Percentiles rank a stretch among this genome's conserved stretches.
Evolutionary conservation across 2,113 vertebrate genomes (phyloP).

Genomic region (Toxotes jaculatrix): DNA sequence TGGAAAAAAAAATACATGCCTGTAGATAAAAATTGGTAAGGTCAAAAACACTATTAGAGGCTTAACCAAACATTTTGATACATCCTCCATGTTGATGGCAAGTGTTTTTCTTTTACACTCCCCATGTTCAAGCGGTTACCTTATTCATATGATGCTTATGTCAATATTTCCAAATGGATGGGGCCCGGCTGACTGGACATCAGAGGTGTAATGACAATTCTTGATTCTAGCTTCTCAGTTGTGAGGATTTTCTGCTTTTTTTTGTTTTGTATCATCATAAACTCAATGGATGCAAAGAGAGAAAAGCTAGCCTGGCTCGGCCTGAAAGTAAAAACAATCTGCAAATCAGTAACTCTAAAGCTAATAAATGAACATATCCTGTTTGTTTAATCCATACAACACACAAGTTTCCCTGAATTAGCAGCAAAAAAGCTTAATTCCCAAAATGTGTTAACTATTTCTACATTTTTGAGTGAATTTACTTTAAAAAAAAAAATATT

Average conservation of each 20-base stretch:
- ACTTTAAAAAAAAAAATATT: background rate
- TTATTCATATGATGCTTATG: background rate
- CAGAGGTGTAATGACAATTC: background rate
- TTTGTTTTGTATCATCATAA: background rate
- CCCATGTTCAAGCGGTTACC: background rate
- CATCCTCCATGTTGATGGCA: constrained; percentile 8
- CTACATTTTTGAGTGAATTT: background rate
- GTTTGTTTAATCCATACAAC: background rate
- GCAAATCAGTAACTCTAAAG: background rate
- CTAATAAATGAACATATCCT: background rate
- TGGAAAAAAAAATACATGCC: constrained; percentile 22
- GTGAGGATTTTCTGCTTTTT: background rate
- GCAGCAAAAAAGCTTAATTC: background rate
- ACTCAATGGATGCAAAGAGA: background rate
- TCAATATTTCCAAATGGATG: background rate
- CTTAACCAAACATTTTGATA: background rate
- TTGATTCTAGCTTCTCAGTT: too few relatives aligned
- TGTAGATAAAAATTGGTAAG: constrained; percentile 8
- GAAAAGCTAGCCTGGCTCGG: background rate
- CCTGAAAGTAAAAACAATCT: background rate
- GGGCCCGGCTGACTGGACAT: too few relatives aligned
- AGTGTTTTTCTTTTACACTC: background rate
- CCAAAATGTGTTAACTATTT: background rate
- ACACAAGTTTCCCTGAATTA: background rate
- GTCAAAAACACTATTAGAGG: background rate